Evolutionary conservation across 2,888 invertebrate genomes (phyloP), one percentile per base, ranked within the genome.

Genomic region (Anticlea derivata): DNA sequence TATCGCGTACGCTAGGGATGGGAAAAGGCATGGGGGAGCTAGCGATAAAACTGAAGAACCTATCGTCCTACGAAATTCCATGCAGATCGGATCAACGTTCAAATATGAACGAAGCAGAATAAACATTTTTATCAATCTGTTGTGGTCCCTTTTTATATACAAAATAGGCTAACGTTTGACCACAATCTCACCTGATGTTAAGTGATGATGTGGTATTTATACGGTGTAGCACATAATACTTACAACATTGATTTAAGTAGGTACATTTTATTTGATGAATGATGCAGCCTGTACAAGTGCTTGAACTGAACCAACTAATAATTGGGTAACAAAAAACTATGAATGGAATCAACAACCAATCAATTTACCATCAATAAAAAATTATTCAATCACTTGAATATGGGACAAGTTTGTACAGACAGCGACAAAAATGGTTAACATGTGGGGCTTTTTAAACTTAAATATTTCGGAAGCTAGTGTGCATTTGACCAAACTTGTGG

Each of bases 1-100:
- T 89, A 88, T 90, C 89, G 88, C 82, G 86, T 78, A 81, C 77
- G 55, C 59, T 80, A 87, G 85, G 55, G 86, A 64, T 68, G 85
- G 44, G 59, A 10, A n/a, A 37, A 27, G 6, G 2, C 8, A 4
- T 17, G 17, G 17, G 4, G 4, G 4, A 17, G 7, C 29, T 66
- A 54, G 67, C 66, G 68, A 73, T 65, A 49, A 52, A 29, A 8
- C 12, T 30, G 4, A 17, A 17, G 4, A 17, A 17, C 2, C 17
- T 17, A 4, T 4, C 17, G 17, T 4, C 17, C n/a, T n/a, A n/a
- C n/a, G n/a, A n/a, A n/a, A n/a, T n/a, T n/a, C n/a, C n/a, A n/a
- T n/a, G n/a, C n/a, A n/a, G n/a, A n/a, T n/a, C n/a, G n/a, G n/a
- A n/a, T n/a, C n/a, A n/a, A n/a, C n/a, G n/a, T n/a, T n/a, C n/a